Conservation (phyloP, 2,113 vertebrate species). For the Eolophus roseicapilla region DNA sequence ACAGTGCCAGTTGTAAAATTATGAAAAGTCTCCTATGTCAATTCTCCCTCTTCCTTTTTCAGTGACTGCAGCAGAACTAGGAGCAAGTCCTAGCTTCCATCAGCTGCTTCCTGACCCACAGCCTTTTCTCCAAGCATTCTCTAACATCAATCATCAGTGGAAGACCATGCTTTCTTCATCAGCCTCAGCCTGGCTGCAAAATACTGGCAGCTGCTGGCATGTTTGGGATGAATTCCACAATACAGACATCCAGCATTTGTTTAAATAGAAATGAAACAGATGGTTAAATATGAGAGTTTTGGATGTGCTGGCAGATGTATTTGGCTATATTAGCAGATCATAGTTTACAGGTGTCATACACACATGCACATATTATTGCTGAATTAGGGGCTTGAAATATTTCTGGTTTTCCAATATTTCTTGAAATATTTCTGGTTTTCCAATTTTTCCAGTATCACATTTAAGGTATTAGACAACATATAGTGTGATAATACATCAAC, state of each 20-base stretch:
- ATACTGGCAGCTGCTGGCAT: neutral
- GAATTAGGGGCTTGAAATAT: neutral
- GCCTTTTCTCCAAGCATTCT: neutral
- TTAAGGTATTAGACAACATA: neutral
- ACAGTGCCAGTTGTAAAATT: neutral
- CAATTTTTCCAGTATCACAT: neutral
- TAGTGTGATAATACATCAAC: neutral
- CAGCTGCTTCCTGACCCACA: neutral
- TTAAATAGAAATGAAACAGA: neutral
- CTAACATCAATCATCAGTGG: too few relatives aligned
- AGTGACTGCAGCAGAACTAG: neutral
- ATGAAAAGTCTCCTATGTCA: neutral
- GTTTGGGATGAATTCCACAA: neutral
- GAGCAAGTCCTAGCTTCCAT: neutral
- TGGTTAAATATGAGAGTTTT: neutral
- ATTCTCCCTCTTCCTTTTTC: neutral
- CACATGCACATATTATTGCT: neutral
- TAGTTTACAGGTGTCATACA: neutral
- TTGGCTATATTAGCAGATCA: neutral
- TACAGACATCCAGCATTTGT: neutral
- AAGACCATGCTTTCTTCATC: neutral
- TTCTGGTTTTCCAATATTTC: neutral
- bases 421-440: neutral
- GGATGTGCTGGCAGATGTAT: neutral
- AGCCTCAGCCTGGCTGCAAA: neutral